Percentiles rank a stretch among this genome's conserved stretches.
These are phyloP conservation scores for Columbina picui DNA, from an alignment of 2,113 vertebrate genomes.

Conservation along the genomic window DNA sequence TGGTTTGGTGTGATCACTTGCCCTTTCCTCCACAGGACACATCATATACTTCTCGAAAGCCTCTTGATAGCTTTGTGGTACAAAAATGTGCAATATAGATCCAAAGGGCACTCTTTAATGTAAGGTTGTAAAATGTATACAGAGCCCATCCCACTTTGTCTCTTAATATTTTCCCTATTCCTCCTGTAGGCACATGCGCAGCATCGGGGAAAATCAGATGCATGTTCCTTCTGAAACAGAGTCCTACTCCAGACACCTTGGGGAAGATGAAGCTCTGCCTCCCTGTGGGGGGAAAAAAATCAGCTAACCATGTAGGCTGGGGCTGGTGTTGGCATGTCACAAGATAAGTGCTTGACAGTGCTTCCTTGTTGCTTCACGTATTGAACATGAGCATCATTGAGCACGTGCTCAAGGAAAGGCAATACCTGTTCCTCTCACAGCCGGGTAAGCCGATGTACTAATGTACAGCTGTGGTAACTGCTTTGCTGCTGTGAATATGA, in stretches of 20 bases:
- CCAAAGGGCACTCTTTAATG: not conserved
- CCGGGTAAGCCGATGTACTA: not conserved
- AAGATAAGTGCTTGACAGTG: rapidly evolving
- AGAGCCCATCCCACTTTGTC: not conserved
- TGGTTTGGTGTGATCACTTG: not conserved
- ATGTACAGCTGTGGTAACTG: not conserved
- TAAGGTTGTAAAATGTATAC: not conserved
- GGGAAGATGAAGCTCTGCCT: not conserved
- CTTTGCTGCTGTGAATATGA: not conserved
- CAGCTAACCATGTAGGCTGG: rapidly evolving
- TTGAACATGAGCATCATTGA: rapidly evolving
- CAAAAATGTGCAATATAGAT: not conserved
- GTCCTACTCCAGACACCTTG: not conserved
- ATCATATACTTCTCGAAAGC: not conserved
- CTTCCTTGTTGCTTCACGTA: not conserved
- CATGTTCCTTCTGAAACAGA: not conserved
- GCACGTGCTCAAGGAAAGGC: not conserved
- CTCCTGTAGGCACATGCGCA: not conserved
- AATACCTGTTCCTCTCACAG: not conserved
- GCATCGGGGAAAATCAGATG: not conserved
- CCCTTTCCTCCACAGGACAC: not conserved
- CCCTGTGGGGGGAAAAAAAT: rapidly evolving
- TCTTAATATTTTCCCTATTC: not conserved
- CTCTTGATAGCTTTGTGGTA: not conserved
- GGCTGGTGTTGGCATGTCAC: rapidly evolving